These are phyloP conservation scores for Epicauta chinensis DNA, from an alignment of 1,140 invertebrate genomes.

Conservation along the genomic window DNA sequence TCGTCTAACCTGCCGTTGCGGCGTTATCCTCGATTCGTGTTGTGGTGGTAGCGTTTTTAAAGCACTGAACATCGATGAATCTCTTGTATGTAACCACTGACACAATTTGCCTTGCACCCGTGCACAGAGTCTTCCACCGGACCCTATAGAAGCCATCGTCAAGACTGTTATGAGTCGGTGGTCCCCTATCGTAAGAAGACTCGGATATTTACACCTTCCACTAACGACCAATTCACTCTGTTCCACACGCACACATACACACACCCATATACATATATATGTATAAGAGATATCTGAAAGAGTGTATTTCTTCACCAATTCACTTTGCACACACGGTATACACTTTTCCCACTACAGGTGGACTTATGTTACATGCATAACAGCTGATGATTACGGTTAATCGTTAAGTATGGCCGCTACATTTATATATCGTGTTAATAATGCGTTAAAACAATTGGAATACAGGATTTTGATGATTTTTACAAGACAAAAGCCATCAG, in stretches of 20 bases:
- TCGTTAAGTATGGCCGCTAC: constrained; percentile 13
- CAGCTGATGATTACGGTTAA: constrained; percentile 22
- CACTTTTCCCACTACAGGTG: too few species aligned
- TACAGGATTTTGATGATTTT: constrained; percentile 36
- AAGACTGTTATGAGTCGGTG: constrained; percentile 53
- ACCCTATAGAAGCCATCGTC: constrained; percentile 71
- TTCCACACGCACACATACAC: constrained; percentile 13
- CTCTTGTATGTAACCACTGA: constrained; percentile 48
- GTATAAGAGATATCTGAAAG: too few species aligned
- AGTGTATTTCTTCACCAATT: constrained; percentile 1
- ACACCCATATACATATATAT: too few species aligned
- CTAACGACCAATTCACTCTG: too few species aligned
- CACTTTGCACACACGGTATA: too few species aligned
- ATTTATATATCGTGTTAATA: constrained; percentile 36
- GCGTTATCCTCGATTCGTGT: too few species aligned
- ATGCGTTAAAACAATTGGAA: constrained; percentile 39
- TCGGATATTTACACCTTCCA: background rate
- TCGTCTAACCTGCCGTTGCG: too few species aligned
- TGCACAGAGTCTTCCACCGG: constrained; percentile 64
- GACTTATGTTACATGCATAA: too few species aligned
- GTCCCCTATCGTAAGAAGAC: constrained; percentile 15
- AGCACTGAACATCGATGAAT: too few species aligned
- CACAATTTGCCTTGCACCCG: constrained; percentile 69
- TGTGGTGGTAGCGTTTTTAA: too few species aligned
- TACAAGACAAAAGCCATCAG: constrained; percentile 43